Base-by-base conservation (phyloP, 2,113 vertebrate species). In the Oenanthe oenanthe region DNA sequence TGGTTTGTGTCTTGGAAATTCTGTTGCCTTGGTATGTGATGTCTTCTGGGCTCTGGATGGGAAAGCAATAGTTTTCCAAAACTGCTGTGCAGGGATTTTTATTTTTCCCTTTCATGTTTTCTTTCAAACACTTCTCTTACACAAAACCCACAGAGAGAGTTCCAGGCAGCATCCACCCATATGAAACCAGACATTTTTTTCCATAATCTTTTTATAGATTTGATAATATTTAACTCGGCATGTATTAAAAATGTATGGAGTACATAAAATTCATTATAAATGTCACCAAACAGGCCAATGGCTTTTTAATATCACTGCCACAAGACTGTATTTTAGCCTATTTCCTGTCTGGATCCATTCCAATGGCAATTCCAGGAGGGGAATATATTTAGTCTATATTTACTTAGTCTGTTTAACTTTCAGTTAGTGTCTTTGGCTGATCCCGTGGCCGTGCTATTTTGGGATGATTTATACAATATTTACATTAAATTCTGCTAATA, bases 381-480 rank as follows among this genome's bases (percentile, higher is more conserved):
- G 94, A 97, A 95, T 97, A 96, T 96, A 96, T 96, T 97, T 97
- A 96, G 95, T 96, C 95, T 97, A 2, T 96, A 96, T 97, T 97
- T 96, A 93, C 85, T 94, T 85, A 94, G 90, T 72, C 75, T 96
- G 93, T 96, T 96, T 97, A 95, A 92, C 96, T 96, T 96, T 94
- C 90, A 88, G 93, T 94, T 96, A 94, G 94, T 96, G 95, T 97
- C 96, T 97, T 95, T 97, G 96, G 96, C 95, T 97, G 94, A 96
- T 97, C 95, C 85, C 53, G 1, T 80, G 90, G 92, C 94, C 57
- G 5, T 95, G 94, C 95, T 97, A 95, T 97, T 96, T 96, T 96
- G 85, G 95, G 95, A 93, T 97, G 96, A 97, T 97, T 97, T 96
- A 97, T 96, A 95, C 83, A 97, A 96, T 97, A 96, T 97, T 97